Conservation (phyloP, 2,113 vertebrate genomes). For the Verasper variegatus region DNA sequence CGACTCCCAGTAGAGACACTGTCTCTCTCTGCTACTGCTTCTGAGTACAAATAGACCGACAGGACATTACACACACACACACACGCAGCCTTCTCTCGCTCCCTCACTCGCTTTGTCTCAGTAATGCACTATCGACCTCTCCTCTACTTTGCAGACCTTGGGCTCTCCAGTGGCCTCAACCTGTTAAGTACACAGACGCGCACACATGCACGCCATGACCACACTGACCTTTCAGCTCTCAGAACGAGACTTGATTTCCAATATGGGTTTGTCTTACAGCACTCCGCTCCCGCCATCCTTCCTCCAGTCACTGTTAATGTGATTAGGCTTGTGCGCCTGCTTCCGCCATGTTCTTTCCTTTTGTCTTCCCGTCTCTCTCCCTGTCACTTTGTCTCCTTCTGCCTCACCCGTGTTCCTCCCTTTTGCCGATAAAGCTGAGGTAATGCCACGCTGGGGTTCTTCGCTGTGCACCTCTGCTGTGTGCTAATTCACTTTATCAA, state of each 20-base stretch:
- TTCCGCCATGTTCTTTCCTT: slow-evolving; percentile 52
- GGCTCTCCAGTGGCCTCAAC: slow-evolving; percentile 71
- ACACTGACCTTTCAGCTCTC: slow-evolving; percentile 72
- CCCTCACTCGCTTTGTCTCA: slow-evolving; percentile 18
- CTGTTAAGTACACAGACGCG: slow-evolving; percentile 62
- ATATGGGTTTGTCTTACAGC: slow-evolving; percentile 71
- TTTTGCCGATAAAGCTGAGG: slow-evolving; percentile 11
- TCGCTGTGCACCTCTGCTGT: slow-evolving; percentile 31
- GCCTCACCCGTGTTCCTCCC: not conserved
- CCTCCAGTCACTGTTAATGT: slow-evolving; percentile 73
- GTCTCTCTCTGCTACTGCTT: slow-evolving; percentile 39
- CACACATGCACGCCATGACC: slow-evolving; percentile 53
- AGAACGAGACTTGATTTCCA: slow-evolving; percentile 78
- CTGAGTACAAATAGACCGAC: slow-evolving; percentile 39
- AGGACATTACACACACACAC: not conserved
- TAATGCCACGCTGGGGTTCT: slow-evolving; percentile 25
- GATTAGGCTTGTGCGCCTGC: slow-evolving; percentile 71
- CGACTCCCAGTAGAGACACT: slow-evolving; percentile 42
- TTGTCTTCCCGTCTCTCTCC: slow-evolving; percentile 42
- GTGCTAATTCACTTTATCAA: slow-evolving; percentile 57
- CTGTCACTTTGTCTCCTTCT: slow-evolving; percentile 13
- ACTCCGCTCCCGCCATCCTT: slow-evolving; percentile 39
- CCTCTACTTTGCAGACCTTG: slow-evolving; percentile 71
- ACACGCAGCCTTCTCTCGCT: slow-evolving; percentile 10
- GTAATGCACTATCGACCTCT: slow-evolving; percentile 80